A percentile compares a stretch with the other conserved stretches of the same genome.
Evolutionary conservation across 2,113 vertebrate species (phyloP).

Genomic region (Hippoglossus stenolepis): DNA sequence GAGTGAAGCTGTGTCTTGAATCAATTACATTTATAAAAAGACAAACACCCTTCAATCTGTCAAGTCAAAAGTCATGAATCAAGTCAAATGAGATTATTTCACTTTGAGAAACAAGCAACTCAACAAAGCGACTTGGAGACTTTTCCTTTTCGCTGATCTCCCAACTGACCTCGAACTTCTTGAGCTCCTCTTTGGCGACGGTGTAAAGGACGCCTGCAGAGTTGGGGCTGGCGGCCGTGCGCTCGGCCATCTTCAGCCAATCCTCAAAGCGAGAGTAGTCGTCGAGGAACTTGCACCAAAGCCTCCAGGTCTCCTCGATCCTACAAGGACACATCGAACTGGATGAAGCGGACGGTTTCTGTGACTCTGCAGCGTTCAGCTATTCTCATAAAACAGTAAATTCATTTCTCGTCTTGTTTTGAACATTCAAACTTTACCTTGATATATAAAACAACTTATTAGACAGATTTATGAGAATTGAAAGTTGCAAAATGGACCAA

Average conservation of each 20-base stretch:
- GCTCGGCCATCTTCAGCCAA: conserved; percentile 91
- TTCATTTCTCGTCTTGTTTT: too few relatives aligned
- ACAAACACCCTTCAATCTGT: too few relatives aligned
- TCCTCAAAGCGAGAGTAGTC: conserved; percentile 93
- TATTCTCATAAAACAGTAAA: too few relatives aligned
- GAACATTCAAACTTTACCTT: not conserved
- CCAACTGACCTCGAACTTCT: conserved; percentile 91
- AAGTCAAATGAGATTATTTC: too few relatives aligned
- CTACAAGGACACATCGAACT: conserved; percentile 68
- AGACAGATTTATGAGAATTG: too few relatives aligned
- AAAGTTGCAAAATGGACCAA: too few relatives aligned
- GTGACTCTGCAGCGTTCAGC: not conserved
- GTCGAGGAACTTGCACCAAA: conserved; percentile 94
- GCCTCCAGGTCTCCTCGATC: conserved; percentile 94
- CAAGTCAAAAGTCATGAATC: too few relatives aligned
- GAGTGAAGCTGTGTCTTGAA: too few relatives aligned
- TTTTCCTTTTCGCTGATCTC: not conserved
- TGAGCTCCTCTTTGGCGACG: conserved; percentile 92
- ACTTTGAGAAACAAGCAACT: not conserved
- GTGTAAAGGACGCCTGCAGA: conserved; percentile 90
- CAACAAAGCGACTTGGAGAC: not conserved
- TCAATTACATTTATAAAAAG: too few relatives aligned
- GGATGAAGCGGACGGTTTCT: not conserved
- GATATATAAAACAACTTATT: too few relatives aligned
- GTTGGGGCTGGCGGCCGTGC: conserved; percentile 86